phyloP scores from a whole-genome alignment of 2,888 invertebrate genomes.

The Eupithecia tripunctaria region DNA sequence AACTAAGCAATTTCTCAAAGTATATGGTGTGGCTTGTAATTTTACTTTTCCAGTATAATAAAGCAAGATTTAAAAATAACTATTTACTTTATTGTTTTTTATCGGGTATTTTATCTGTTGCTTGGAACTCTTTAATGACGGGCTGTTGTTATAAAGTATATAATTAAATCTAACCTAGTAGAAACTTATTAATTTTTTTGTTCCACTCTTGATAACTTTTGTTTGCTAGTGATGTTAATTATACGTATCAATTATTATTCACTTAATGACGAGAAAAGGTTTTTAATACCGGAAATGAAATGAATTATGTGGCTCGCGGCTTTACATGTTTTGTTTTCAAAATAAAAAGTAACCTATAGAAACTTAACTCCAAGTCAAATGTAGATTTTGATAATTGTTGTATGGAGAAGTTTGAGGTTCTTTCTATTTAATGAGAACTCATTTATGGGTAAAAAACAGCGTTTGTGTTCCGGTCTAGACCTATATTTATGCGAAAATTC shows the following conservation, averaged over 20 bases:
- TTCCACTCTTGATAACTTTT: no score
- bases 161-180: not conserved
- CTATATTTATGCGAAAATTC: not conserved
- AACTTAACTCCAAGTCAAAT: no score
- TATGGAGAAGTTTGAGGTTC: not conserved
- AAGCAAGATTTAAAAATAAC: slow-evolving; percentile 35
- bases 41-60: slow-evolving; percentile 45
- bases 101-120: slow-evolving; percentile 32
- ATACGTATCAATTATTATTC: no score
- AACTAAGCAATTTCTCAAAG: slow-evolving; percentile 52
- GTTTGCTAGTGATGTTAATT: no score
- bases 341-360: not conserved
- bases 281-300: no score
- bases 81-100: slow-evolving; percentile 38
- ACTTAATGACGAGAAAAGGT: not conserved
- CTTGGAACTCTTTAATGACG: slow-evolving; percentile 23
- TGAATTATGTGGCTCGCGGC: no score
- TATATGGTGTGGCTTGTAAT: slow-evolving; percentile 50
- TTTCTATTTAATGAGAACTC: not conserved
- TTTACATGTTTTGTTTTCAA: not conserved
- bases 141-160: not conserved
- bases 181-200: not conserved
- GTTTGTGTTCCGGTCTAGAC: not conserved
- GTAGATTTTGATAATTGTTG: not conserved
- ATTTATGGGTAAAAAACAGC: not conserved